phyloP scores from a whole-genome alignment of 2,888 invertebrate genomes.

The Diadromus collaris region DNA sequence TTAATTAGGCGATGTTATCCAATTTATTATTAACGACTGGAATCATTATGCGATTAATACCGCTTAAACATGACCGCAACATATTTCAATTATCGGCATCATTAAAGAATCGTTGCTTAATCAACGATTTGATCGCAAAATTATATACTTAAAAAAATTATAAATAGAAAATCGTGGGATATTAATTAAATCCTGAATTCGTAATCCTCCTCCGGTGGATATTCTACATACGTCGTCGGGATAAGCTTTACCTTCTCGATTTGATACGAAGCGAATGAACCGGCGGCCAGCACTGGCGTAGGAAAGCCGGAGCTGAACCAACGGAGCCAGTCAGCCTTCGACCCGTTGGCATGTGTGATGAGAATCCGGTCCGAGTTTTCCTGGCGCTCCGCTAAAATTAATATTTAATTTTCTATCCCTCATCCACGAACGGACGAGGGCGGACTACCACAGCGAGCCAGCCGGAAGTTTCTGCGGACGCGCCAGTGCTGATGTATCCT shows the following conservation, averaged over 20 bases:
- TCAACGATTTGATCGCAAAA: conserved; percentile 11
- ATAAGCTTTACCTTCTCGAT: conserved; percentile 62
- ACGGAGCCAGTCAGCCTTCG: conserved; percentile 56
- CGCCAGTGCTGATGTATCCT: neutral
- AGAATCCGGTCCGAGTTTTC: conserved; percentile 66
- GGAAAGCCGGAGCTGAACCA: conserved; percentile 16
- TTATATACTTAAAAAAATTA: neutral
- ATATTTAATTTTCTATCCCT: conserved; percentile 77
- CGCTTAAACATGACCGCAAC: neutral
- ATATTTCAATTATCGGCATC: neutral
- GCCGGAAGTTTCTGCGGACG: conserved; percentile 42
- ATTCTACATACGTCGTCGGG: conserved; percentile 43
- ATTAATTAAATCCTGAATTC: conserved; percentile 76
- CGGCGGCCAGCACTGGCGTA: conserved; percentile 3
- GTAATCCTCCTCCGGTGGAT: conserved; percentile 62
- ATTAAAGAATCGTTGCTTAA: neutral
- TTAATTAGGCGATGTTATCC: neutral
- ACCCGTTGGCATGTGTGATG: conserved; percentile 69
- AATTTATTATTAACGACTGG: neutral
- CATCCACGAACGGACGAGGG: conserved; percentile 66
- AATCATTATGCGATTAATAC: neutral
- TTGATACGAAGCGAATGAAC: conserved; percentile 40
- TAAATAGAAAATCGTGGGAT: conserved; percentile 43
- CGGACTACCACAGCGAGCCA: conserved; percentile 58
- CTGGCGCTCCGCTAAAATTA: conserved; percentile 70